Evolutionary conservation across 2,113 vertebrate genomes (phyloP).

Genomic region (Eptatretus burgeri): DNA sequence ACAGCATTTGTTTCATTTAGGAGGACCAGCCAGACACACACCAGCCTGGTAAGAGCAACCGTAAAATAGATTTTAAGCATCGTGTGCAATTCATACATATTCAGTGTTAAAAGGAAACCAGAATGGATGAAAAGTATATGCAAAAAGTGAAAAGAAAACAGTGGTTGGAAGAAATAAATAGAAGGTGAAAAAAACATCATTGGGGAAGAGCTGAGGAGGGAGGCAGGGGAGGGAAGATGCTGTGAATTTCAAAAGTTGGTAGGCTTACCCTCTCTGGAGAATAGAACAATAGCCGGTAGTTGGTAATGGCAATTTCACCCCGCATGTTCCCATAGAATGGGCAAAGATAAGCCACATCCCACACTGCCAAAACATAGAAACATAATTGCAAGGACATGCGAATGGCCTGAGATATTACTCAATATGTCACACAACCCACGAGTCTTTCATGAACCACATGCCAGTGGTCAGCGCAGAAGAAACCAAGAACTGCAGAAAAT

Average conservation of each 20-base stretch:
- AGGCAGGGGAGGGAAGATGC: not conserved
- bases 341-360: not conserved
- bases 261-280: not conserved
- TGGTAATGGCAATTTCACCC: not conserved
- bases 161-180: not conserved
- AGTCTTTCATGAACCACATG: too few species aligned
- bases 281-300: not conserved
- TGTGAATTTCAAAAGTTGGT: not conserved
- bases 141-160: not conserved
- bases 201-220: too few species aligned
- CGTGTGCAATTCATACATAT: too few species aligned
- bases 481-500: too few species aligned
- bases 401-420: too few species aligned
- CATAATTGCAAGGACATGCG: too few species aligned
- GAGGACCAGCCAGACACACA: too few species aligned
- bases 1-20: too few species aligned
- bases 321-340: not conserved
- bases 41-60: too few species aligned
- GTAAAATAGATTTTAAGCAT: too few species aligned
- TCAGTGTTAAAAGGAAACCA: not conserved
- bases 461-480: too few species aligned
- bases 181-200: not conserved
- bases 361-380: not conserved
- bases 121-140: not conserved
- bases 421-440: too few species aligned